Evolutionary conservation across 2,113 vertebrate species (phyloP).

Genomic region (Girardinichthys multiradiatus): DNA sequence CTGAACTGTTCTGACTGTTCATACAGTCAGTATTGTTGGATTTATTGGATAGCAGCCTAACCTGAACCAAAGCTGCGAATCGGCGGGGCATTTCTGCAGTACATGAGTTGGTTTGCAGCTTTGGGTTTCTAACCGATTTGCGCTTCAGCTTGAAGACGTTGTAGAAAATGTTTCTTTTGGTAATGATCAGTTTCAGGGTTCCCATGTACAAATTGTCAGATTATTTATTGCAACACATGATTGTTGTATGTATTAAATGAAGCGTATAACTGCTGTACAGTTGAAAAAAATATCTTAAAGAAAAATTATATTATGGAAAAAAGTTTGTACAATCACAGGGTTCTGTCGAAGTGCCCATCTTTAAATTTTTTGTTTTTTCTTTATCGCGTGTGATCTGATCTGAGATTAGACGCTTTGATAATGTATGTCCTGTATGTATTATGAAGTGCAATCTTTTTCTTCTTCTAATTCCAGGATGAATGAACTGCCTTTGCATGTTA

Average conservation of each 20-base stretch:
- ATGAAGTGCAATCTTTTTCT: neutral
- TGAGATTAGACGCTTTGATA: conserved; percentile 4
- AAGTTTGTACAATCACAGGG: conserved; percentile 15
- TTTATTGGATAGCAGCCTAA: neutral
- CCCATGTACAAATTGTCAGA: conserved; percentile 3
- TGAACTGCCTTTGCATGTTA: conserved; percentile 37
- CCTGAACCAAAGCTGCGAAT: conserved; percentile 10
- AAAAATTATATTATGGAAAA: conserved; percentile 20
- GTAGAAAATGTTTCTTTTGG: conserved; percentile 26
- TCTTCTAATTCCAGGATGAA: neutral
- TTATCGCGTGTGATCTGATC: conserved; percentile 9
- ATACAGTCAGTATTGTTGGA: neutral
- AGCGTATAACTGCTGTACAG: conserved; percentile 34
- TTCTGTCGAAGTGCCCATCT: conserved; percentile 20
- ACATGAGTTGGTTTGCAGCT: conserved; percentile 24
- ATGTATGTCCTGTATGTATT: neutral
- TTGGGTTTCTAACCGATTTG: conserved; percentile 51
- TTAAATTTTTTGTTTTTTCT: conserved; percentile 13
- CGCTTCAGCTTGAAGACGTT: conserved; percentile 57
- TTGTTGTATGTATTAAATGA: conserved; percentile 12
- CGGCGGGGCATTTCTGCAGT: conserved; percentile 12
- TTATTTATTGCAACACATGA: conserved; percentile 32
- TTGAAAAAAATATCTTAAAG: conserved; percentile 38
- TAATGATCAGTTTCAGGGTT: conserved; percentile 3
- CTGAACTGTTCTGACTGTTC: neutral